Evolutionary conservation across 1,140 invertebrate species (phyloP).

Genomic region (Formica selysi): DNA sequence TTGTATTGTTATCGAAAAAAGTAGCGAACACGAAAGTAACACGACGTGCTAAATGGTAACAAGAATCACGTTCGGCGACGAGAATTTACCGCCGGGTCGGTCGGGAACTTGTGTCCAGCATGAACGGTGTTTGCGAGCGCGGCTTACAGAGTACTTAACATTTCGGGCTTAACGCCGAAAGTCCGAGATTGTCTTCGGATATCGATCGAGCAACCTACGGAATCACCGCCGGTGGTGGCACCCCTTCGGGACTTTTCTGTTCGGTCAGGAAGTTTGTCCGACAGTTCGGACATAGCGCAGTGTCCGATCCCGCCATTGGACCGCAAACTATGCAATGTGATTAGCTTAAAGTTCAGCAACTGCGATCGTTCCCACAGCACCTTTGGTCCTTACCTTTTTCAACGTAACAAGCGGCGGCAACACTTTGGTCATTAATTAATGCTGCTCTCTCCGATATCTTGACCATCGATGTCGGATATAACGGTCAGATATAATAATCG

Average conservation of each 20-base stretch:
- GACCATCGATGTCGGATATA: not conserved
- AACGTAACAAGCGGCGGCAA: conserved; percentile 50
- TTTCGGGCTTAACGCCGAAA: conserved; percentile 53
- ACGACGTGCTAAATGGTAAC: conserved; percentile 3
- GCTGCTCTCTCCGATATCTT: not conserved
- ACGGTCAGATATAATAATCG: not conserved
- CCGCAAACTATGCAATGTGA: conserved; percentile 70
- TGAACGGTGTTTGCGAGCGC: conserved; percentile 45
- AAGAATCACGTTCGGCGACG: conserved; percentile 32
- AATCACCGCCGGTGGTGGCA: conserved; percentile 21
- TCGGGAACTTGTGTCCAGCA: conserved; percentile 37
- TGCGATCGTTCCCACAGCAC: conserved; percentile 64
- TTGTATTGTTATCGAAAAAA: conserved; percentile 39
- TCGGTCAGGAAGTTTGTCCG: conserved; percentile 60
- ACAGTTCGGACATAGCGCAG: conserved; percentile 44
- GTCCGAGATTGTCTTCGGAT: conserved; percentile 56
- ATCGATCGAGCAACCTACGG: conserved; percentile 48
- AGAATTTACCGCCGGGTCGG: conserved; percentile 31
- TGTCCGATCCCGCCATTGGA: conserved; percentile 27
- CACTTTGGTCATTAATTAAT: conserved; percentile 66
- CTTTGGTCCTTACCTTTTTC: conserved; percentile 50
- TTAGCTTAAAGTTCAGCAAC: conserved; percentile 68
- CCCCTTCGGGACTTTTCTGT: conserved; percentile 59
- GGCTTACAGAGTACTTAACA: conserved; percentile 59
- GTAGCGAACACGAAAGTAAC: conserved; percentile 1